A percentile compares a stretch with the other conserved stretches of the same genome.
Conservation (phyloP, 2,888 invertebrate genomes). For the Halictus quadricinctus region DNA sequence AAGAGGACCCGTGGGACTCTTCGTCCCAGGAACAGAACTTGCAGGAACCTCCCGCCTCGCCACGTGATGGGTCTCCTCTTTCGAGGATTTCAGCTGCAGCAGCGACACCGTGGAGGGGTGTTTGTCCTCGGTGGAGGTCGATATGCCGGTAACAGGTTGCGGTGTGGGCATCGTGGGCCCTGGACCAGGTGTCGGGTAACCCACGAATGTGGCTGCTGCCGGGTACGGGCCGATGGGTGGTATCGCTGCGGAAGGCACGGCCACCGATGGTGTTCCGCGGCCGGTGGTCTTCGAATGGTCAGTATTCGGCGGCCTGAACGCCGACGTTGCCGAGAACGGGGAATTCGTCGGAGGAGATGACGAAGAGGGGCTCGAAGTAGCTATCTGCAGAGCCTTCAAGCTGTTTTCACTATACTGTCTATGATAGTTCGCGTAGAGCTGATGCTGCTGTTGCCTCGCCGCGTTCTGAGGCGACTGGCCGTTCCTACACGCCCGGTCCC, state of each 20-base stretch:
- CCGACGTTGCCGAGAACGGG: constrained; percentile 90
- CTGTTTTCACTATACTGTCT: constrained; percentile 84
- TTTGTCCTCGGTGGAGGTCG: constrained; percentile 80
- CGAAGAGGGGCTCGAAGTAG: constrained; percentile 83
- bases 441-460: constrained; percentile 68
- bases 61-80: constrained; percentile 76
- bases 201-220: constrained; percentile 90
- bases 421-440: constrained; percentile 80
- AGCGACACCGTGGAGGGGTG: constrained; percentile 81
- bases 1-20: constrained; percentile 73
- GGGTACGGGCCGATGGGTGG: constrained; percentile 85
- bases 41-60: constrained; percentile 67
- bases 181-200: constrained; percentile 85
- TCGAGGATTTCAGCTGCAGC: constrained; percentile 83
- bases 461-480: constrained; percentile 71
- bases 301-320: constrained; percentile 89
- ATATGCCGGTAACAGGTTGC: constrained; percentile 74
- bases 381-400: constrained; percentile 82
- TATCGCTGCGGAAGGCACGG: constrained; percentile 74
- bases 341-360: constrained; percentile 76
- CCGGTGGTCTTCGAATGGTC: constrained; percentile 85
- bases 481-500: constrained; percentile 81
- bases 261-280: constrained; percentile 74
- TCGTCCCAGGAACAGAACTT: constrained; percentile 70
- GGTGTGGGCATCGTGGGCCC: constrained; percentile 78